Conservation (phyloP, 2,888 invertebrate genomes). For the Sabatieria punctata region DNA sequence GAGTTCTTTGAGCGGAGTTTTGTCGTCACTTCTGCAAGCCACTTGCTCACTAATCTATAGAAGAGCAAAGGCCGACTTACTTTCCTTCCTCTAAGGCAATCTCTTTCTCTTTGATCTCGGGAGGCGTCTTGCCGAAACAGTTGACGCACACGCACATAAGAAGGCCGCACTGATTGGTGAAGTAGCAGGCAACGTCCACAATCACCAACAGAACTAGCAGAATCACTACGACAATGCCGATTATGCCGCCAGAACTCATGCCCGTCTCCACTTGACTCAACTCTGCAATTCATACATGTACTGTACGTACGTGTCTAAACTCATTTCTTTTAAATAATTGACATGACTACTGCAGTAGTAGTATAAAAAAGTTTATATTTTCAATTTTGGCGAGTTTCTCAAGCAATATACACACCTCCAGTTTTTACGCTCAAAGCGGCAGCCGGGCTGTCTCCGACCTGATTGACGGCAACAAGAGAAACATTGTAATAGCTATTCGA, state of each 20-base stretch:
- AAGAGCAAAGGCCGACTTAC: too few species aligned
- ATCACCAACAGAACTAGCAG: constrained; percentile 52
- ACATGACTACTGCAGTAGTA: too few species aligned
- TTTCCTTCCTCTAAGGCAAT: constrained; percentile 13
- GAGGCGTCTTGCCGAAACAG: constrained; percentile 16
- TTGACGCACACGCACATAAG: constrained; percentile 30
- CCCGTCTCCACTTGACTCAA: constrained; percentile 7
- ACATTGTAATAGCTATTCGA: constrained; percentile 67
- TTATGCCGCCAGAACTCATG: constrained; percentile 43
- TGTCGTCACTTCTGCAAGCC: not conserved
- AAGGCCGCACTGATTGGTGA: constrained; percentile 43
- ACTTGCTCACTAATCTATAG: too few species aligned
- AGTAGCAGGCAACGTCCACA: constrained; percentile 65
- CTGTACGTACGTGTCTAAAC: not conserved
- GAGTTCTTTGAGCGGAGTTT: not conserved
- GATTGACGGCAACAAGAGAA: constrained; percentile 65
- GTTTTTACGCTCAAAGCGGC: constrained; percentile 50
- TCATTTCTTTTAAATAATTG: too few species aligned
- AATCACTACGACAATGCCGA: constrained; percentile 63
- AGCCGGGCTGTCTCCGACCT: constrained; percentile 61
- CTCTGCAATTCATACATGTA: not conserved
- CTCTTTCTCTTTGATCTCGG: constrained; percentile 20
- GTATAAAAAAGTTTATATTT: not conserved
- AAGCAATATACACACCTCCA: constrained; percentile 3
- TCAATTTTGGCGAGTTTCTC: not conserved